These are phyloP conservation scores for Forbesichthys agassizii DNA, from an alignment of 2,113 vertebrate species.

Conservation along the genomic window DNA sequence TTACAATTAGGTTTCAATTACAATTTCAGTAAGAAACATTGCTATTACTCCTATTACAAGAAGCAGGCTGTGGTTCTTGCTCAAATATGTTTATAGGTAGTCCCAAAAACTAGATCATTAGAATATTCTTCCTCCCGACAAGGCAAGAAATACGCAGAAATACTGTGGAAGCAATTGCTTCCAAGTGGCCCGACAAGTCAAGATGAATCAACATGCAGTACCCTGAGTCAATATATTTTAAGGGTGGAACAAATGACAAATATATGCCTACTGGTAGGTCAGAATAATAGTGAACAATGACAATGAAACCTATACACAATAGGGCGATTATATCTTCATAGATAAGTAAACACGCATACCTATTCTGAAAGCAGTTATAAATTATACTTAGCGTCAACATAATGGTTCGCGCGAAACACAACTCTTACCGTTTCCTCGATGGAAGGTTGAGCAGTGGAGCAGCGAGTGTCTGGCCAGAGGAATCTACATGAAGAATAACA, in stretches of 20 bases:
- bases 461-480: conserved; percentile 86
- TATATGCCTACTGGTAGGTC: neutral
- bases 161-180: neutral
- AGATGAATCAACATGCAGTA: too few species aligned
- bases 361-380: conserved; percentile 31
- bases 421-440: conserved; percentile 91
- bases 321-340: conserved; percentile 48
- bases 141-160: too few species aligned
- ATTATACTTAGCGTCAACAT: conserved; percentile 28
- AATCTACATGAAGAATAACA: conserved; percentile 78
- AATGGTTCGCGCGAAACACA: conserved; percentile 1
- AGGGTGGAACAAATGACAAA: neutral
- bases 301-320: conserved; percentile 31
- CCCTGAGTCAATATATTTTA: neutral
- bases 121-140: too few species aligned
- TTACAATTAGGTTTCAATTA: too few species aligned
- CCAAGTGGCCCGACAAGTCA: neutral
- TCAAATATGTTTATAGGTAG: neutral
- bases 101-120: too few species aligned
- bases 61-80: too few species aligned
- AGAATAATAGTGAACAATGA: conserved; percentile 25
- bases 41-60: too few species aligned
- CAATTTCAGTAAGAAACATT: too few species aligned
- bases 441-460: conserved; percentile 93
- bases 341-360: conserved; percentile 35